phyloP scores from a whole-genome alignment of 2,113 vertebrate species.

The Hemiprocne comata region DNA sequence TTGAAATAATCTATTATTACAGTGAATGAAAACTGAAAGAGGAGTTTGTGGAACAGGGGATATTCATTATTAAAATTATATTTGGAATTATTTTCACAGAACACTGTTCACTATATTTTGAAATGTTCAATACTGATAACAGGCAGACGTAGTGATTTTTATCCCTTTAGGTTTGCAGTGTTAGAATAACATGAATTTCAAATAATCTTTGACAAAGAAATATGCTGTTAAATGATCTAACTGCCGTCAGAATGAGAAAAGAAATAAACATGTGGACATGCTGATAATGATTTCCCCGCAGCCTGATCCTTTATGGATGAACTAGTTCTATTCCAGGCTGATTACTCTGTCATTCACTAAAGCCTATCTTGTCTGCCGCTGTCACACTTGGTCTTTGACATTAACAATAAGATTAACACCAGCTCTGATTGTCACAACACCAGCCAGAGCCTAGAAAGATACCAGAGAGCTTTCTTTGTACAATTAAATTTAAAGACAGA shows the following conservation, averaged over 20 bases:
- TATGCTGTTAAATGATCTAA: constrained; percentile 58
- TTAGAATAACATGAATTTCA: constrained; percentile 68
- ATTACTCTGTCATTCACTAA: constrained; percentile 77
- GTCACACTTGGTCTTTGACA: constrained; percentile 67
- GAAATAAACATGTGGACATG: constrained; percentile 64
- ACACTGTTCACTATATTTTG: neutral
- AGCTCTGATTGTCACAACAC: constrained; percentile 62
- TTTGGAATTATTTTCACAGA: constrained; percentile 25
- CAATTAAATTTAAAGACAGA: constrained; percentile 62
- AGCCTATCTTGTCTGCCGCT: constrained; percentile 72
- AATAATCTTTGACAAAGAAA: constrained; percentile 49
- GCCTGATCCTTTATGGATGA: constrained; percentile 71
- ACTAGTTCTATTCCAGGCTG: constrained; percentile 63
- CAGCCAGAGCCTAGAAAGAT: constrained; percentile 36
- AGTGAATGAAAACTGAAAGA: neutral
- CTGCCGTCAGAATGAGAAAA: constrained; percentile 59
- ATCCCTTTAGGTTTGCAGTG: constrained; percentile 21
- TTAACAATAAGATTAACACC: constrained; percentile 77
- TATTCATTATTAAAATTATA: neutral
- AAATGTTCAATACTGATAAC: constrained; percentile 30
- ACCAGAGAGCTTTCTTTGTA: neutral
- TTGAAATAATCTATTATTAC: neutral
- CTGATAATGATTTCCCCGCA: constrained; percentile 66
- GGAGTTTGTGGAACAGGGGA: neutral
- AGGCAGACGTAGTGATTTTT: constrained; percentile 4